Evolutionary conservation across 2,113 vertebrate genomes (phyloP), one percentile per base, ranked within the genome.

Genomic region (Choloepus hoffmanni): DNA sequence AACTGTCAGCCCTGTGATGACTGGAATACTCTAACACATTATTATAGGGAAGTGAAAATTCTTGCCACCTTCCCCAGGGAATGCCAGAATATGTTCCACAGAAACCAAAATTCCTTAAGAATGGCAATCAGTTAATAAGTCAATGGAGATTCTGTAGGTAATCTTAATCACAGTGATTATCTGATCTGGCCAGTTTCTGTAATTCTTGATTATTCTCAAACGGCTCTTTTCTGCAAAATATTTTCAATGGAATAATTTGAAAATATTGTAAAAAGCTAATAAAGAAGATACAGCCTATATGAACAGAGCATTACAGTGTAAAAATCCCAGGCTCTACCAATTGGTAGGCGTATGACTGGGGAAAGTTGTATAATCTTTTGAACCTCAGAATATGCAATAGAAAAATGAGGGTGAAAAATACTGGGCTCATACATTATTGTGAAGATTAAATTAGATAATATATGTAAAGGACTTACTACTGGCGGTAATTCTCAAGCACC

Each of bases 231-330:
- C 23, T 23, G 14, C 43, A n/a, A 58, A 77, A 48, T 30, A 83
- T 89, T 97, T 90, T 93, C 67, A 74, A 36, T 67, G n/a, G 92
- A 26, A 7, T 87, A 24, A 85, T 86, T 30, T 89, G 21, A 90
- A 93, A 81, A 77, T 60, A 8, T 63, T 90, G 94, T 74, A 60
- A 40, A n/a, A 81, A 62, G 15, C 33, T 92, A 60, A 65, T 70
- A 55, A 63, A 21, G 23, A 67, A 89, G 30, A 96, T 23, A 92
- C 30, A 87, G 28, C 28, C 36, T 76, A 68, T 21, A 74, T 6
- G 33, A 95, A 68, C 5, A 85, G 30, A 45, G 13, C 15, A 43
- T 50, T 40, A 30, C 1, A 12, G 33, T 28, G 28, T 60, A 26
- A 45, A 77, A 81, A 45, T 3, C 3, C 15, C 60, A 19, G 3